Base-by-base conservation (phyloP, 1,140 invertebrate genomes). In the Cydia fagiglandana region DNA sequence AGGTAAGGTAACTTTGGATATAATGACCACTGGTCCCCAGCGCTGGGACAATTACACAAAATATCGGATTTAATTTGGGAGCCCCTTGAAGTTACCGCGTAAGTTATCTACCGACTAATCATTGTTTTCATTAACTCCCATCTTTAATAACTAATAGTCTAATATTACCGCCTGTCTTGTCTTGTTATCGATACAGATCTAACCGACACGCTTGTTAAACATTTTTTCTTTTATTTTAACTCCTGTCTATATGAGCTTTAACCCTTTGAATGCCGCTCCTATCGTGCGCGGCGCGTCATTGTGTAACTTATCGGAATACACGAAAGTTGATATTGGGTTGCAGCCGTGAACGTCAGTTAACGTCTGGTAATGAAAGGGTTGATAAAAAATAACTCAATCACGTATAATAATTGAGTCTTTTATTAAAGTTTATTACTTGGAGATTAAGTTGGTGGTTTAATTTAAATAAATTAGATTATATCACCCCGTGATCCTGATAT, bases 381-480 rank as follows among this genome's bases (percentile, higher is more conserved):
- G 17, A 38, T 34, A 68, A 68, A 68, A 70, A 45, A 70, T n/a
- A 38, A 41, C 66, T 70, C 66, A 70, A 70, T 70, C 66, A 70
- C 34, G 13, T 17, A 17, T 15, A 70, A 41, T 70, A 70, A 70
- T 70, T 17, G 66, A 70, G 30, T 70, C 66, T 70, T 70, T 70
- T 70, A 70, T 70, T 38, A 70, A 70, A 70, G 66, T 70, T n/a
- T 70, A 70, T 70, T 70, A 41, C 30, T 17, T 17, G 13, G 38
- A 70, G 66, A 70, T 70, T 70, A 70, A 20, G 34, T 70, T 20
- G 66, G 2, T 13, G 34, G 66, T 70, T 41, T 20, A 70, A 70
- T 70, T 70, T 70, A 70, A 70, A 70, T 70, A 70, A 41, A 70
- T 70, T 70, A 70, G 66, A 70, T 70, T 70, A 70, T 70, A 70